phyloP scores from a whole-genome alignment of 2,888 invertebrate genomes.

The Drosophila subquinaria region DNA sequence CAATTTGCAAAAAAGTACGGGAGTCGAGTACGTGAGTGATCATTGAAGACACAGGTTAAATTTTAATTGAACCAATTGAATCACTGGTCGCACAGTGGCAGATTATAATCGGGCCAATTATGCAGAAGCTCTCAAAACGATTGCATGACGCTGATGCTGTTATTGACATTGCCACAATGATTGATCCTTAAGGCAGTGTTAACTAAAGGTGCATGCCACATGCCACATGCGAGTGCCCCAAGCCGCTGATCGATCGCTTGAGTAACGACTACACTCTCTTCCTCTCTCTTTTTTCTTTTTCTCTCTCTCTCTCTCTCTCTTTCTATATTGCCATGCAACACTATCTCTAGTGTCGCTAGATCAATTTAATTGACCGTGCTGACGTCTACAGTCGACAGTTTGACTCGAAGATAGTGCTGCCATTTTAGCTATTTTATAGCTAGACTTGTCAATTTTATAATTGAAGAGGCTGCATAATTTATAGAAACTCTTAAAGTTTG shows the following conservation, averaged over 20 bases:
- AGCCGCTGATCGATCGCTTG: slow-evolving; percentile 45
- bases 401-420: not conserved
- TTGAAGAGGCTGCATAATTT: no score
- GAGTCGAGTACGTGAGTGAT: slow-evolving; percentile 21
- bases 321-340: slow-evolving; percentile 22
- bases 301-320: slow-evolving; percentile 2
- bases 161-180: slow-evolving; percentile 52
- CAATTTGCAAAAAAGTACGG: slow-evolving; percentile 43
- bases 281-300: not conserved
- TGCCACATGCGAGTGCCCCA: slow-evolving; percentile 41
- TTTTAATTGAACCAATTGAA: slow-evolving; percentile 74
- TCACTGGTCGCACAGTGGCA: slow-evolving; percentile 58
- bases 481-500: no score
- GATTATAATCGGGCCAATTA: slow-evolving; percentile 68
- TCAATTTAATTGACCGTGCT: slow-evolving; percentile 76
- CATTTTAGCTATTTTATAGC: not conserved
- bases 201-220: slow-evolving; percentile 62
- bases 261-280: not conserved
- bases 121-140: slow-evolving; percentile 21
- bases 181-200: slow-evolving; percentile 42
- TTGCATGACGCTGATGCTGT: slow-evolving; percentile 52
- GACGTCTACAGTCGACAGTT: slow-evolving; percentile 45
- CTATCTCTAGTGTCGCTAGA: slow-evolving; percentile 56
- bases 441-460: not conserved
- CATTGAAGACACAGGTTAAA: slow-evolving; percentile 47